Evolutionary conservation across 2,888 invertebrate genomes (phyloP).

Genomic region (Coenonympha glycerion): DNA sequence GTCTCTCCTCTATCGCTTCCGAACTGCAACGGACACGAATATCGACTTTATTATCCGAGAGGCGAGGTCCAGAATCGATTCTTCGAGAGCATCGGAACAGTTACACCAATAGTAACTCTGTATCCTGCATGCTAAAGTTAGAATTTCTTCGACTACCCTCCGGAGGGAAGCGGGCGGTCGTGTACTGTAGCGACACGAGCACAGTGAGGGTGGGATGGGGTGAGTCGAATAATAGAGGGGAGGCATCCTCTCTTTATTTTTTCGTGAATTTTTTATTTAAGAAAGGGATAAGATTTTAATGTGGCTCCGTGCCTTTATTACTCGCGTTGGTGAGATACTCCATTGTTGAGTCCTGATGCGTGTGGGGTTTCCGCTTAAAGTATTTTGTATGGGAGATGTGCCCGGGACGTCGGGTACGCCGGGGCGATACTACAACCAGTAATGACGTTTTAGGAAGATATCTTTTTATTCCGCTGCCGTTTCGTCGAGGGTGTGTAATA

Average conservation of each 20-base stretch:
- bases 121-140: slow-evolving; percentile 55
- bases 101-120: slow-evolving; percentile 62
- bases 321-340: slow-evolving; percentile 65
- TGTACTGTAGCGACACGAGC: slow-evolving; percentile 36
- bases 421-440: slow-evolving; percentile 45
- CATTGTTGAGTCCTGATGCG: slow-evolving; percentile 69
- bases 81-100: slow-evolving; percentile 25
- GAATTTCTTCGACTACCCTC: slow-evolving; percentile 57
- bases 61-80: slow-evolving; percentile 43
- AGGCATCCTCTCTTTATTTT: slow-evolving; percentile 68
- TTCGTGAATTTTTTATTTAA: slow-evolving; percentile 77
- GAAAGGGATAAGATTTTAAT: slow-evolving; percentile 77
- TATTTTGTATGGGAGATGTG: slow-evolving; percentile 64
- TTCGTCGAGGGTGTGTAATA: slow-evolving; percentile 35
- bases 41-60: slow-evolving; percentile 43
- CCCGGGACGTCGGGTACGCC: slow-evolving; percentile 43
- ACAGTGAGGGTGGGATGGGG: slow-evolving; percentile 42
- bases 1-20: slow-evolving; percentile 47
- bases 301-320: slow-evolving; percentile 71
- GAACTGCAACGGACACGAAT: slow-evolving; percentile 40
- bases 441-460: slow-evolving; percentile 60
- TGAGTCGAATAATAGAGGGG: slow-evolving; percentile 69
- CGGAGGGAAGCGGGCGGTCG: slow-evolving; percentile 35
- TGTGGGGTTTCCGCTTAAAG: slow-evolving; percentile 72
- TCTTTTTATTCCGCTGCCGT: slow-evolving; percentile 40